Evolutionary conservation across 1,140 invertebrate genomes (phyloP), one percentile per base, ranked within the genome.

Genomic region (Nixonia krombeini): DNA sequence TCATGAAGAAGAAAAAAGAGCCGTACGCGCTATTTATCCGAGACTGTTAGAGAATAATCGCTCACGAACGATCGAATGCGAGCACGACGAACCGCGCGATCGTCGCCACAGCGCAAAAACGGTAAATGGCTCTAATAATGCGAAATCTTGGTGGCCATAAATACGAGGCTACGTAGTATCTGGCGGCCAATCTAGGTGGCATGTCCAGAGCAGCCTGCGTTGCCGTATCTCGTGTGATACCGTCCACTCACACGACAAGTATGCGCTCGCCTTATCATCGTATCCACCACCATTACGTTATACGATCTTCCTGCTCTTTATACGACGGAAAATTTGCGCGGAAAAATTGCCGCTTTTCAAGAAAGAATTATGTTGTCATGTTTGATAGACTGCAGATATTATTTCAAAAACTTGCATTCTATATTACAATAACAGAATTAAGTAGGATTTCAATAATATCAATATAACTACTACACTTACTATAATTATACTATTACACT

Each of bases 61-160:
- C 49, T 50, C 38, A 26, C 40, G 44, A 38, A 35, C 53, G 59
- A 64, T 70, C 59, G 58, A 59, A 59, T 56, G 16, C 40, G 37
- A 10, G 28, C 46, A 40, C 41, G 66, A 29, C 66, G 55, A 70
- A 64, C 63, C 52, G 46, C 13, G 35, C 28, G 28, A 8, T 8
- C 25, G 42, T 7, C 41, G 49, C 31, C 78, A 79, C 69, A 75
- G 61, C 67, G 68, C 67, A 64, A 75, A 81, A 76, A 79, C 72
- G 65, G 73, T 80, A 79, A 83, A 82, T 77, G 74, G 72, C 81
- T 70, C 74, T 81, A 82, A 82, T 82, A 82, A 83, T 79, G 79
- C 73, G 70, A 83, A 81, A 83, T 83, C 81, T 82, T 53, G 66
- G 50, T 56, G 65, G 70, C 69, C 75, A 81, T 83, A 82, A 83